Base-by-base conservation (phyloP, 2,888 invertebrate genomes). In the Liodrosophila aerea region DNA sequence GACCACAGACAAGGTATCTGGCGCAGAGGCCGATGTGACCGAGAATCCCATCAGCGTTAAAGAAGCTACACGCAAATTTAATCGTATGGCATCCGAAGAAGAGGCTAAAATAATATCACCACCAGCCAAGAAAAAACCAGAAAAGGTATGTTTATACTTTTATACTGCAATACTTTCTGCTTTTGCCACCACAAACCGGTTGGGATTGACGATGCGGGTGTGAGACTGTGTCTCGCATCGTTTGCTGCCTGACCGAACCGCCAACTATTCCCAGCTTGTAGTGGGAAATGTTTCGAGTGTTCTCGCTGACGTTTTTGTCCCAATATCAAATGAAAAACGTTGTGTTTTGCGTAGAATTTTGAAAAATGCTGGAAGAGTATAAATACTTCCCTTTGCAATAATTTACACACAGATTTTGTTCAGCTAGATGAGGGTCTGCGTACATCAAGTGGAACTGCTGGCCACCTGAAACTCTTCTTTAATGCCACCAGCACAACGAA, bases 51-150 rank as follows among this genome's bases (percentile, higher is more conserved):
- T 97, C 66, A 97, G 96, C 83, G 98, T 98, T 7, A 97, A 96
- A 88, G 98, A 98, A 89, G 93, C 97, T 62, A 96, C 96, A 85
- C 95, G 96, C 91, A 97, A 97, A 91, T 96, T 98, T 89, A 97
- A 98, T 90, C 93, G 95, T 75, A 93, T 97, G 93, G 97, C 97
- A 50, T 96, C 96, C 0, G 95, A 97, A 84, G 93, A 94, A 86
- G 92, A 92, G 30, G 91, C 92, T 5, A 88, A 92, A 64, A 92
- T 92, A 76, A 91, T 92, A 33, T 90, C 91, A 44, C 91, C 90
- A 59, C 89, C 89, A 64, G 88, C 85, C 70, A 91, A 91, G 90
- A 92, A 91, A 68, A 92, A 92, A 72, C 91, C 91, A 57, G 92
- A 92, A 71, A 93, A 93, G 92, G 95, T 95, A 90, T 90, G 92